A percentile compares a stretch with the other conserved stretches of the same genome.
These are phyloP conservation scores for Neomonachus schauinslandi DNA, from an alignment of 2,113 vertebrate genomes.

Conservation along the genomic window DNA sequence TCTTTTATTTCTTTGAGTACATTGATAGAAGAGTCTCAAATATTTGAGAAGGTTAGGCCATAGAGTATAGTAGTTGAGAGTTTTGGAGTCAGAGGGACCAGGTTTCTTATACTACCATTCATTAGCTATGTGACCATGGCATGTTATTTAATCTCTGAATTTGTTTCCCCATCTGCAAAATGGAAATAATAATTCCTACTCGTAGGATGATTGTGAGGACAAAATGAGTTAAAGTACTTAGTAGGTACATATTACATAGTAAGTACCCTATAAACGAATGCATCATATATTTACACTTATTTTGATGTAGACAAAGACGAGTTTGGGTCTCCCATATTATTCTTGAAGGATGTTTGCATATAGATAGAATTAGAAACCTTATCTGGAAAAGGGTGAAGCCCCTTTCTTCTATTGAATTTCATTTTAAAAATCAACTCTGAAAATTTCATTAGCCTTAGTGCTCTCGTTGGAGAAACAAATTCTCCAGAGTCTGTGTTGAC, in stretches of 20 bases:
- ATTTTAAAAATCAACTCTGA: conserved; percentile 54
- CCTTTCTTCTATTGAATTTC: conserved; percentile 32
- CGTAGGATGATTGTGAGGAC: background rate
- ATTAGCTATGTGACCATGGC: background rate
- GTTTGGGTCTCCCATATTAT: background rate
- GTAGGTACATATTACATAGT: background rate
- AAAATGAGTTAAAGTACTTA: background rate
- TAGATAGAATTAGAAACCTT: conserved; percentile 48
- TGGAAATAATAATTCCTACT: background rate
- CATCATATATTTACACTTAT: background rate
- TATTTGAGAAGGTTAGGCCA: background rate
- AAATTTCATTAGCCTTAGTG: conserved; percentile 58
- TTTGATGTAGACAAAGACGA: background rate
- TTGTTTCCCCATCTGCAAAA: conserved; percentile 1
- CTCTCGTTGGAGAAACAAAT: conserved; percentile 40
- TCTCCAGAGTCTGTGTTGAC: conserved; percentile 30
- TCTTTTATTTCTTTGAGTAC: background rate
- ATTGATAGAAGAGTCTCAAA: background rate
- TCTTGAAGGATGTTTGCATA: background rate
- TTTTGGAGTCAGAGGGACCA: background rate
- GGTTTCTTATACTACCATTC: background rate
- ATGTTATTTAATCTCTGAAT: background rate
- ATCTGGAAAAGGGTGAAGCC: background rate
- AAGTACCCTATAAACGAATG: background rate
- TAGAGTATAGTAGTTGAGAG: background rate